Conservation (phyloP, 2,888 invertebrate genomes). For the Acrobasis suavella region DNA sequence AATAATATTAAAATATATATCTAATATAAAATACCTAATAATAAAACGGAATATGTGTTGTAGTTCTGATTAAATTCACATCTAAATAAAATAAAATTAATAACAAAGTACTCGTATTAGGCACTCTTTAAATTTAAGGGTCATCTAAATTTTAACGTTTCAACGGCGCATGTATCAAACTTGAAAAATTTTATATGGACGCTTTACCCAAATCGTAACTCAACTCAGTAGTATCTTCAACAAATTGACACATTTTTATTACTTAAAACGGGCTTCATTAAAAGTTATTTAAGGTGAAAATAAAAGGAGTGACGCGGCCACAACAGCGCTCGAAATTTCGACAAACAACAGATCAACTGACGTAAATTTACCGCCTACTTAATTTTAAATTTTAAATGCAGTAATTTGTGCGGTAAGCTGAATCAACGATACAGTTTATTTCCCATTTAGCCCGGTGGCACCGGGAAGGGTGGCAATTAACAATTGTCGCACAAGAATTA, state of each 20-base stretch:
- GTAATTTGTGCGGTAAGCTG: conserved; percentile 53
- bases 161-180: background rate
- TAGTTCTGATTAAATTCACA: no score
- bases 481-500: conserved; percentile 39
- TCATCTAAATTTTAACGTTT: background rate
- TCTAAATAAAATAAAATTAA: no score
- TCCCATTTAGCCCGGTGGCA: conserved; percentile 23
- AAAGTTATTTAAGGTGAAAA: conserved; percentile 54
- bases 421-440: conserved; percentile 42
- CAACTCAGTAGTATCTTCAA: conserved; percentile 46
- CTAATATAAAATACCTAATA: no score
- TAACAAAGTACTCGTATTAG: no score
- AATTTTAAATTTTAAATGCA: conserved; percentile 60
- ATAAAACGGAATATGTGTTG: no score
- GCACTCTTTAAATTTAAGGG: background rate
- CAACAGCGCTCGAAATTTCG: conserved; percentile 38
- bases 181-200: conserved; percentile 7
- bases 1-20: no score
- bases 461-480: conserved; percentile 43
- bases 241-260: conserved; percentile 64
- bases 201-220: conserved; percentile 42
- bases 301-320: conserved; percentile 42
- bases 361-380: conserved; percentile 61
- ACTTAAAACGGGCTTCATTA: conserved; percentile 50
- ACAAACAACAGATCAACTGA: conserved; percentile 58